Conservation (phyloP, 2,888 invertebrate genomes). For the Ormyrus nitidulus region DNA sequence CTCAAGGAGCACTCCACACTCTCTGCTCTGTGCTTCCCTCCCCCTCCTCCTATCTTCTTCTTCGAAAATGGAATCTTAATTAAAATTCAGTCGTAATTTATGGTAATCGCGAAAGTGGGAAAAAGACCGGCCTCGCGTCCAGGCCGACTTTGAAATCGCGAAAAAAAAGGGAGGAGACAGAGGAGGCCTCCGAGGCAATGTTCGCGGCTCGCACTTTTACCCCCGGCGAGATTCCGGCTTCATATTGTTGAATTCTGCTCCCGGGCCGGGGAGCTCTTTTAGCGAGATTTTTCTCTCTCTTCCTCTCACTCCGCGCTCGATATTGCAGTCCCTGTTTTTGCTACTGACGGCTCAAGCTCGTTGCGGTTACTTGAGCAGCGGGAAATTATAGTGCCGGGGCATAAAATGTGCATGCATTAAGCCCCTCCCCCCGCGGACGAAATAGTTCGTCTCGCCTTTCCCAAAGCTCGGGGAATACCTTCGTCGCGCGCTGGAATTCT, state of each 20-base stretch:
- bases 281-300: conserved; percentile 38
- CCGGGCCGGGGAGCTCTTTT: conserved; percentile 8
- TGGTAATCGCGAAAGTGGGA: conserved; percentile 57
- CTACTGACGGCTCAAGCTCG: conserved; percentile 11
- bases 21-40: not conserved
- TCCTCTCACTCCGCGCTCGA: conserved; percentile 37
- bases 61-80: conserved; percentile 58
- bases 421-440: not conserved
- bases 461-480: not conserved
- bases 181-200: conserved; percentile 11
- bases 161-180: conserved; percentile 14
- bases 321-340: conserved; percentile 11
- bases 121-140: not conserved
- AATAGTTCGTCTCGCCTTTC: conserved; percentile 14
- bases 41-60: conserved; percentile 6
- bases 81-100: conserved; percentile 60
- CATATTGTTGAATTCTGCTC: conserved; percentile 5
- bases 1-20: conserved; percentile 20
- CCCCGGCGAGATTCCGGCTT: not conserved
- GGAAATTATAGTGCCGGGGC: conserved; percentile 27
- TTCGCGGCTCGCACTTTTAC: conserved; percentile 24
- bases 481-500: conserved; percentile 9
- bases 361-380: conserved; percentile 24
- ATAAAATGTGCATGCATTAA: conserved; percentile 34
- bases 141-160: conserved; percentile 46